A percentile compares a stretch with the other conserved stretches of the same genome.
These are phyloP conservation scores for Xiphorhynchus elegans DNA, from an alignment of 2,113 vertebrate species.

Conservation along the genomic window DNA sequence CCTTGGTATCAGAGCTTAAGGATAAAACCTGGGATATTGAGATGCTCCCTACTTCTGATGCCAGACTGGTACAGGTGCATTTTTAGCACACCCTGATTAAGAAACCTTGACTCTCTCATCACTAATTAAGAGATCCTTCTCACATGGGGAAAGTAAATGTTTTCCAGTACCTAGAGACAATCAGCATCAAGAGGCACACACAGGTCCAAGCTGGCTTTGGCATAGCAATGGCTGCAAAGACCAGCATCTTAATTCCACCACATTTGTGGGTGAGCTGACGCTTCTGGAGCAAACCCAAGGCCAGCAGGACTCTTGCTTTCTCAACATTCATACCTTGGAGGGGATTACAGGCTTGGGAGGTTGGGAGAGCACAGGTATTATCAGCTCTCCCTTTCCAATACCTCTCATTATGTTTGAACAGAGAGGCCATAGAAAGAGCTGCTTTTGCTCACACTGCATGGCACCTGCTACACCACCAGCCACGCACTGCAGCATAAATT, in stretches of 20 bases:
- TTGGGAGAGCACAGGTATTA: background rate
- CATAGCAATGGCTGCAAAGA: background rate
- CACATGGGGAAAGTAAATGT: background rate
- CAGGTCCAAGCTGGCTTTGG: background rate
- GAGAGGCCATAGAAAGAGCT: background rate
- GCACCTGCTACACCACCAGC: background rate
- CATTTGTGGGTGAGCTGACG: accelerated
- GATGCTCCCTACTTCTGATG: background rate
- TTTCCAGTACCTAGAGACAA: background rate
- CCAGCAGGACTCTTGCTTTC: background rate
- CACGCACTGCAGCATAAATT: accelerated
- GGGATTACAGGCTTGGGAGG: background rate
- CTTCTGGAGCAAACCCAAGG: background rate
- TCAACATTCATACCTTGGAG: background rate
- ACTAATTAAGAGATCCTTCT: background rate
- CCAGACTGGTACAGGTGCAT: background rate
- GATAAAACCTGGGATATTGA: background rate
- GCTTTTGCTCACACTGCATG: background rate
- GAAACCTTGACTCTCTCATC: background rate
- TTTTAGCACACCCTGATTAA: background rate
- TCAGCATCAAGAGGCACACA: background rate
- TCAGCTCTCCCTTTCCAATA: background rate
- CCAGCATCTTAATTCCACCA: background rate
- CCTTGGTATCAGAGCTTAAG: background rate
- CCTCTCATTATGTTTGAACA: background rate